Percentiles rank a stretch among this genome's conserved stretches.
Conservation (phyloP, 2,113 vertebrate species). For the Chaetodon trifascialis region DNA sequence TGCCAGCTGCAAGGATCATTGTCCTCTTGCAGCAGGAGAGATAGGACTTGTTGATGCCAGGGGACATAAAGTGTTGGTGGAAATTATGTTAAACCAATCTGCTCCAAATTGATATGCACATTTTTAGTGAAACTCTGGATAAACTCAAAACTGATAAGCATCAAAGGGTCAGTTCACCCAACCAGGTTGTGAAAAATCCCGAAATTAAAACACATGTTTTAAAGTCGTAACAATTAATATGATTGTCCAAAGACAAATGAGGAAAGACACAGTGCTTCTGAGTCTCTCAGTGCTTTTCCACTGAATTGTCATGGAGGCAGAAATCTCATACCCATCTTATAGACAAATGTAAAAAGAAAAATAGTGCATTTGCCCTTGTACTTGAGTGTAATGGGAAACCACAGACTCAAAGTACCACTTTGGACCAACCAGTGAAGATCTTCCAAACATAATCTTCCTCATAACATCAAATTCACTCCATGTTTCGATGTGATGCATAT, state of each 20-base stretch:
- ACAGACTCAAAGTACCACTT: too few relatives aligned
- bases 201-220: not conserved
- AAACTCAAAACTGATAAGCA: not conserved
- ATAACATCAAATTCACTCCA: constrained; percentile 28
- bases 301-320: too few relatives aligned
- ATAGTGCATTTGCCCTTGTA: not conserved
- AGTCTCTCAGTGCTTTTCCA: too few relatives aligned
- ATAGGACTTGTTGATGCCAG: not conserved
- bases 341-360: too few relatives aligned
- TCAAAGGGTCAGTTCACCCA: not conserved
- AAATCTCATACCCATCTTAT: too few relatives aligned
- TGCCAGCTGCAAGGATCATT: not conserved
- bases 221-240: not conserved
- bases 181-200: not conserved
- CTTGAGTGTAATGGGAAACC: constrained; percentile 1
- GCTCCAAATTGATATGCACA: not conserved
- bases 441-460: constrained; percentile 6
- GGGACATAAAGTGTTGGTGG: not conserved
- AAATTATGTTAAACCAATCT: not conserved
- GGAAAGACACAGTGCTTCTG: not conserved
- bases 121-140: not conserved
- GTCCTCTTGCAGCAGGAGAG: not conserved
- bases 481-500: constrained; percentile 9
- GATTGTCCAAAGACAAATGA: not conserved
- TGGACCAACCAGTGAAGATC: constrained; percentile 22